Conservation (phyloP, 92 coral and sea anemone genomes). For the Palythoa grandiflora region DNA sequence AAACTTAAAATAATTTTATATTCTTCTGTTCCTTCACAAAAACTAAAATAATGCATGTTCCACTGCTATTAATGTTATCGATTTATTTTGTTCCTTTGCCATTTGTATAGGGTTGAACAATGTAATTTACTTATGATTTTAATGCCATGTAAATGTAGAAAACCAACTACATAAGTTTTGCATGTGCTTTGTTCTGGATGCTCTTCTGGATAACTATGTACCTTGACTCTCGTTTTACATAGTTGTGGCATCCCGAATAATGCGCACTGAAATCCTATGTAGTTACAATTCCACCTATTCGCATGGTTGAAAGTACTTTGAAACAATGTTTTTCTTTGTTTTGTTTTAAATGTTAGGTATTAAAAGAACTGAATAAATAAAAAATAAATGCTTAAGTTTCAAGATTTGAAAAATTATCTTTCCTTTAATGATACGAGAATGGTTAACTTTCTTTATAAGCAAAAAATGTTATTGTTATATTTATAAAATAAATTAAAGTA, state of each 20-base stretch:
- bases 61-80: slow-evolving; percentile 4
- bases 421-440: slow-evolving; percentile 3
- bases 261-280: slow-evolving; percentile 2
- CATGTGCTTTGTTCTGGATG: slow-evolving; percentile 9
- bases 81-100: slow-evolving; percentile 9
- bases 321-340: neutral
- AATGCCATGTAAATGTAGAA: too few relatives aligned
- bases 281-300: slow-evolving; percentile 1
- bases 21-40: slow-evolving; percentile 2
- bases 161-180: neutral
- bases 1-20: neutral
- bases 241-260: neutral
- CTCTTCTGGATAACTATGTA: slow-evolving; percentile 6
- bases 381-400: slow-evolving; percentile 28
- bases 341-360: neutral
- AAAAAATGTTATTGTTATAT: slow-evolving; percentile 7
- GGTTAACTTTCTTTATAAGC: slow-evolving; percentile 6
- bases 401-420: slow-evolving; percentile 12
- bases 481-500: neutral
- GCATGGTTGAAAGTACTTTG: neutral
- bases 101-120: neutral
- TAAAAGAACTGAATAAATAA: neutral
- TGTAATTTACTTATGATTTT: neutral
- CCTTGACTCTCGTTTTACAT: neutral
- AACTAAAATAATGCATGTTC: neutral